Base-by-base conservation (phyloP, 2,888 invertebrate genomes). In the Orthosia incerta region DNA sequence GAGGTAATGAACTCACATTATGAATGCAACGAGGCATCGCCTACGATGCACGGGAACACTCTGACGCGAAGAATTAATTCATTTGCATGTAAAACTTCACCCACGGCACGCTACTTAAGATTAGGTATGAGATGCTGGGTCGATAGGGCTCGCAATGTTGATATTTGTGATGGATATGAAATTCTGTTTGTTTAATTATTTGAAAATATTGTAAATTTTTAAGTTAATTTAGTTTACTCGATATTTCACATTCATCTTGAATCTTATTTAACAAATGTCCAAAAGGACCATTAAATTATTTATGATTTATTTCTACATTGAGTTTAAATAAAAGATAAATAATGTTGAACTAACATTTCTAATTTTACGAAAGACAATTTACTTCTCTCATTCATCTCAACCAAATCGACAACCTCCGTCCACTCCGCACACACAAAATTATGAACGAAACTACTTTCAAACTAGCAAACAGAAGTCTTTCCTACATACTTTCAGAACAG, bases 21-120 rank as follows among this genome's bases (percentile, higher is more conserved):
- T 96, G 94, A 95, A 96, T 96, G 95, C 95, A 95, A 94, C 95
- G 95, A 95, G 93, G 93, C 95, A 94, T 94, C 94, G 93, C 91
- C 90, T 88, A 86, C 91, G 94, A 93, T 94, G 94, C 94, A 92
- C 93, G 80, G 91, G 89, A 91, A 91, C 92, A 91, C 92, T 91
- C 91, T 91, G 92, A 91, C 91, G 91, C 93, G 95, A 96, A 95
- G 95, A 95, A 96, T 95, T 95, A 95, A 95, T 95, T 95, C 95
- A 95, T 96, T 96, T 96, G 94, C 96, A 95, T 95, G 94, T 95
- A 95, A 95, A 95, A 95, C 94, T 95, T 94, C 91, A 91, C 89
- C 91, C 89, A 92, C 92, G 89, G 80, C 78, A 86, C 82, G 90
- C 93, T 92, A 87, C 91, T 92, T 92, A 92, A 94, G 94, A 94